Base-by-base conservation (phyloP, 2,797 vertebrate genomes). In the Sebastes cheni region DNA sequence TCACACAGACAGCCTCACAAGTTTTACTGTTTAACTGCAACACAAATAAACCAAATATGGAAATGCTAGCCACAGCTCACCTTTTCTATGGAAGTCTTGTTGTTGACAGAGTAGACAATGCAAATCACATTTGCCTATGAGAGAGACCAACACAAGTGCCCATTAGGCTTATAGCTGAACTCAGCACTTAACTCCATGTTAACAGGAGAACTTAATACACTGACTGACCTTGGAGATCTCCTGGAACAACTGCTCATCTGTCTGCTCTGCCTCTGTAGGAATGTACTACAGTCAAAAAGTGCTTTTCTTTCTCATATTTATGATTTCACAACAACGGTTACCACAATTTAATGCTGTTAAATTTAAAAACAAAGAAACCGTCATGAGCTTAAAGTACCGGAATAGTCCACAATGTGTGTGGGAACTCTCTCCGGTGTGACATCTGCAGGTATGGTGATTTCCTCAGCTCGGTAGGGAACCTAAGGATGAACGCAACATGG, bases 371-470 rank as follows among this genome's bases (percentile, higher is more conserved):
- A 16, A 14, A n/a, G 6, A 36, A 30, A 2, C 5, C 27, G 6
- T 2, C 6, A 20, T 12, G 22, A 6, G 16, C 20, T 54, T 50
- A 2, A 52, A 55, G 30, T 88, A 96, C 94, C 95, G 54, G 95
- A 95, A 66, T 95, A 95, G 84, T 99, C 98, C 56, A 99, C 98
- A 18, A 99, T 99, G 92, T 99, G 98, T 12, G 98, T 99, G 82
- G 98, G 98, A 79, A 99, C 98, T 91, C 97, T 95, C 83, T 99
- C 98, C 32, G 98, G 98, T 3, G 98, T 99, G 79, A 99, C 98
- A 79, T 99, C 98, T 2, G 98, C 98, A 58, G 98, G 98, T 85
- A 99, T 99, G 72, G 98, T 99, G 90, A 99, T 99, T 89, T 99
- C 98, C 90, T 99, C 98, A 77, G 98, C 98, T 68, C 97, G 96